These are phyloP conservation scores for Ivindomyrus marchei DNA, from an alignment of 2,113 vertebrate species.

Conservation along the genomic window DNA sequence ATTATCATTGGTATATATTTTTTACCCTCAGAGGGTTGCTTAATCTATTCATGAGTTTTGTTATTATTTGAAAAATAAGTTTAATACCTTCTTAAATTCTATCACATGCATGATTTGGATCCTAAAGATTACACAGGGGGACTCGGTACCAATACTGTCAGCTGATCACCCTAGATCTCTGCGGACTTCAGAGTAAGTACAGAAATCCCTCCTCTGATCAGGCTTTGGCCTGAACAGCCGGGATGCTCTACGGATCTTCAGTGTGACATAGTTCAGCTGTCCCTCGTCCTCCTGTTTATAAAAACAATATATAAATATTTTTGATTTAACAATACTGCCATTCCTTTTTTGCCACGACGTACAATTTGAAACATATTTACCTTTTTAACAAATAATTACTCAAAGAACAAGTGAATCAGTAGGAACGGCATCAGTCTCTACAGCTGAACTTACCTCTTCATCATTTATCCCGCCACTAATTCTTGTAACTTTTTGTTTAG, in stretches of 20 bases:
- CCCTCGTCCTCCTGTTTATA: neutral
- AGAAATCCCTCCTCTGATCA: neutral
- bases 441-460: too few species aligned
- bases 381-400: neutral
- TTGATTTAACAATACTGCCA: neutral
- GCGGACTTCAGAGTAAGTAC: slow-evolving; percentile 6
- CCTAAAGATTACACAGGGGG: neutral
- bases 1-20: too few species aligned
- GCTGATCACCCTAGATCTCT: neutral
- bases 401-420: too few species aligned
- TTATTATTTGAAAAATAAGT: neutral
- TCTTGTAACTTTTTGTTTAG: too few species aligned
- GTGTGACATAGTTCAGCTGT: neutral
- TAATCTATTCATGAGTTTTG: too few species aligned
- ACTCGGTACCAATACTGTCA: neutral
- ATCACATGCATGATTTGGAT: too few species aligned
- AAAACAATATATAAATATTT: neutral
- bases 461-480: too few species aligned
- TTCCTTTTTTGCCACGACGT: neutral
- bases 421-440: too few species aligned
- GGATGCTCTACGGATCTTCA: neutral
- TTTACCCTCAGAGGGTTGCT: too few species aligned
- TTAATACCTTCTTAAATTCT: too few species aligned
- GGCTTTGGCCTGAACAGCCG: neutral
- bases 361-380: neutral